Evolutionary conservation across 2,113 vertebrate species (phyloP), one percentile per base, ranked within the genome.

Genomic region (Planiliza haematocheilus): DNA sequence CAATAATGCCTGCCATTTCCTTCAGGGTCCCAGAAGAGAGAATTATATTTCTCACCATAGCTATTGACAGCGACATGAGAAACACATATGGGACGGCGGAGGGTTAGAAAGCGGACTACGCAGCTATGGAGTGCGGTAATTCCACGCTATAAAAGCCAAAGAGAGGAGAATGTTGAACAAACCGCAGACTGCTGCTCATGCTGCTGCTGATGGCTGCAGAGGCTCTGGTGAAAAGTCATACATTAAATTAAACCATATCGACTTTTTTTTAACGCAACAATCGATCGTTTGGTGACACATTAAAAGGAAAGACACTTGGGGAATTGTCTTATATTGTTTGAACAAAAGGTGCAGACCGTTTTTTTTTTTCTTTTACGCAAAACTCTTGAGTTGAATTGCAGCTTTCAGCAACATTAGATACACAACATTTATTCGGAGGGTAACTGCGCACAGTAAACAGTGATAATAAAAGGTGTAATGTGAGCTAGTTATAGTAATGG

Each of bases 1-100:
- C 90, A 86, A 92, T 90, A 84, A 83, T 42, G 73, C 83, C 86
- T 71, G 85, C 87, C 89, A 90, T 92, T 91, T 91, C 90, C 89
- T 88, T 88, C 82, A 10, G 70, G 0, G 59, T 82, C 83, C 87
- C 90, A 68, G 77, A 67, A 88, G 90, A 86, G 83, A 88, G 90
- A 91, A 86, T 91, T 91, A 80, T 69, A 86, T 91, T 90, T 88
- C 90, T 81, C 74, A 80, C 81, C 39, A 52, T 70, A 76, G 58
- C 59, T 70, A 80, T 71, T 86, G 90, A 86, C 87, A 86, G 77
- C 74, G 77, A 86, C 89, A 80, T 63, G 62, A 83, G 77, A 72
- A 82, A 88, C 84, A 86, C 82, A 81, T 48, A 79, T 43, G 74
- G 57, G 81, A 69, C 71, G 1, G 66, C 16, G 67, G 70, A 53